Evolutionary conservation across 1,140 invertebrate genomes (phyloP), one percentile per base, ranked within the genome.

Genomic region (Pantala flavescens): DNA sequence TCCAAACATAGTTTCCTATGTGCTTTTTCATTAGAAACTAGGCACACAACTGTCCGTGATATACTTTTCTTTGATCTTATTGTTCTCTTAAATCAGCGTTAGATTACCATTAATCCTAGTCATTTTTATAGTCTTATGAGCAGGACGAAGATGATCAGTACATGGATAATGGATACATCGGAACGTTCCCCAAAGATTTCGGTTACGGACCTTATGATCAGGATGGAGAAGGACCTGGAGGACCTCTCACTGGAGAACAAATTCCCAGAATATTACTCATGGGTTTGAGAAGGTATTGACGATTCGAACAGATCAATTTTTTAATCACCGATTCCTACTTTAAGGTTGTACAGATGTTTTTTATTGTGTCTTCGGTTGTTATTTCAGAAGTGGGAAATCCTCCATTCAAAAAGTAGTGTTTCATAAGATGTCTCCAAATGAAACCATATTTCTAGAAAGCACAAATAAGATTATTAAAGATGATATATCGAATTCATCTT

Each of bases 381-480:
- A 72, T 85, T 86, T 76, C 80, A 97, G 97, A 82, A 98, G 97
- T 83, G 98, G 98, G 75, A 99, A 99, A 85, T 98, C 97, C n/a
- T 99, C 98, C 1, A 99, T 99, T 81, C 95, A 98, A 82, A 99
- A 99, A 87, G 98, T 99, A 11, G 98, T 99, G 16, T 99, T 99
- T 84, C 97, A 99, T 81, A 99, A 99, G 87, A 99, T 99, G 94
- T 98, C 97, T 14, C 98, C 98, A 11, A 99, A 99, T 85, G 98
- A 99, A 85, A 99, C 98, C 5, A 84, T 99, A n/a, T 99, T 99
- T 80, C 84, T 99, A 55, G 98, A 99, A 84, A 97, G 95, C 78
- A 99, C 97, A 74, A 98, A 97, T 82, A 97, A 98, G 87, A 97
- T 99, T 78, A 93, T 97, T 3, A 98, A 98, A 86, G 96, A 99